A percentile compares a stretch with the other conserved stretches of the same genome.
These are phyloP conservation scores for Hyaena hyaena DNA, from an alignment of 2,113 vertebrate species.

Conservation along the genomic window DNA sequence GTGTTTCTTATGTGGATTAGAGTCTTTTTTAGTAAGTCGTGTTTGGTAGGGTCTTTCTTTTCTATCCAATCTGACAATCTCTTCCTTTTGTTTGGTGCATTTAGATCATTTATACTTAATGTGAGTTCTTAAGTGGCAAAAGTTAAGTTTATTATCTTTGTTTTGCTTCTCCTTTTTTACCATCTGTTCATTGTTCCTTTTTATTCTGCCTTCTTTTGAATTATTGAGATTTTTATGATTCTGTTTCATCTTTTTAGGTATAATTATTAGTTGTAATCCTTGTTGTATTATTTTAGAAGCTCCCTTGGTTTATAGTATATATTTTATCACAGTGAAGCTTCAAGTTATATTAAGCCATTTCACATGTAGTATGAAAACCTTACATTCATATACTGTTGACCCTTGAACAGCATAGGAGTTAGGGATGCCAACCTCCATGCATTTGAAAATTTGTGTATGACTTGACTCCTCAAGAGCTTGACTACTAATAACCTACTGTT, in stretches of 20 bases:
- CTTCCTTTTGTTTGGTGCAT: not conserved
- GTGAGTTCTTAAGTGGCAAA: not conserved
- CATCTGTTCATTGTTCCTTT: not conserved
- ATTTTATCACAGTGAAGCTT: not conserved
- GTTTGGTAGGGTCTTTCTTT: not conserved
- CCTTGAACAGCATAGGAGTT: not conserved
- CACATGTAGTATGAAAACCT: not conserved
- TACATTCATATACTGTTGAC: not conserved
- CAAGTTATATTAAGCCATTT: not conserved
- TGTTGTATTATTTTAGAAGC: not conserved
- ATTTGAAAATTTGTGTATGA: not conserved
- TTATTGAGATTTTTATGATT: not conserved
- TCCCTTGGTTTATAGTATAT: not conserved
- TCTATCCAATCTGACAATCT: not conserved
- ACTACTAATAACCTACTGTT: not conserved
- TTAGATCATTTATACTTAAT: not conserved
- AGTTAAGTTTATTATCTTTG: not conserved
- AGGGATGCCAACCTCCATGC: not conserved
- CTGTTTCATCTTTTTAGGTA: not conserved
- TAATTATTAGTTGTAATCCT: not conserved
- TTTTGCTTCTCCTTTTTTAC: not conserved
- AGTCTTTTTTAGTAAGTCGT: not conserved
- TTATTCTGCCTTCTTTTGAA: constrained; percentile 1
- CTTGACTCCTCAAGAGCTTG: not conserved
- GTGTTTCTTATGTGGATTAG: not conserved